Conservation (phyloP, 2,888 invertebrate species). For the Euplexia lucipara region DNA sequence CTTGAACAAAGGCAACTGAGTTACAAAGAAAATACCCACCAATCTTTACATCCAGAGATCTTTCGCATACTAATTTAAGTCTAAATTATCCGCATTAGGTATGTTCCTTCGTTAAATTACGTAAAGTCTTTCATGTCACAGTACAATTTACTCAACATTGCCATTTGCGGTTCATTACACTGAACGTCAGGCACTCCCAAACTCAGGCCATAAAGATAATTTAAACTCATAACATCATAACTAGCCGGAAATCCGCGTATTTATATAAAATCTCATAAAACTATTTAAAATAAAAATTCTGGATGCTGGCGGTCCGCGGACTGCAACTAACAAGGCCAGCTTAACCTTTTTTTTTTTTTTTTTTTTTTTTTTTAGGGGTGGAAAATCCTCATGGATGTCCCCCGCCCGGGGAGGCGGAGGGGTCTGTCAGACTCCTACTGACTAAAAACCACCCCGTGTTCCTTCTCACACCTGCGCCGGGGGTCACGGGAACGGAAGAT, state of each 20-base stretch:
- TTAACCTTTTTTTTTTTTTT: too few species aligned
- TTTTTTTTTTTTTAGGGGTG: too few species aligned
- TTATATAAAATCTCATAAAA: constrained; percentile 65
- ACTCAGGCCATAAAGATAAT: constrained; percentile 61
- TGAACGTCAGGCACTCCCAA: constrained; percentile 31
- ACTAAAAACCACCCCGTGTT: too few species aligned
- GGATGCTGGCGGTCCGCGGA: constrained; percentile 51
- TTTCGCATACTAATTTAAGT: neutral
- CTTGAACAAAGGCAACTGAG: neutral
- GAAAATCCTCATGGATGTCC: too few species aligned
- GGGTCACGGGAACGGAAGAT: too few species aligned
- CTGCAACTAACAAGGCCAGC: constrained; percentile 58
- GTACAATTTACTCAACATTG: constrained; percentile 21
- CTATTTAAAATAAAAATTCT: constrained; percentile 63
- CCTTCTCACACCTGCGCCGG: too few species aligned
- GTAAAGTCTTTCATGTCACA: constrained; percentile 41
- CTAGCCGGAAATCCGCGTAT: constrained; percentile 54
- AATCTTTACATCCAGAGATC: neutral
- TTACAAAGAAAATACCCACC: constrained; percentile 11
- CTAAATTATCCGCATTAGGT: neutral
- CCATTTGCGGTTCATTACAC: constrained; percentile 46
- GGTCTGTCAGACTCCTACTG: too few species aligned
- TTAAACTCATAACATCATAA: constrained; percentile 56
- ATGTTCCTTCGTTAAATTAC: constrained; percentile 1
- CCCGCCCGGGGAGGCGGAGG: too few species aligned